A percentile compares a stretch with the other conserved stretches of the same genome.
phyloP scores from a whole-genome alignment of 2,113 vertebrate genomes.

The Xiphophorus hellerii region DNA sequence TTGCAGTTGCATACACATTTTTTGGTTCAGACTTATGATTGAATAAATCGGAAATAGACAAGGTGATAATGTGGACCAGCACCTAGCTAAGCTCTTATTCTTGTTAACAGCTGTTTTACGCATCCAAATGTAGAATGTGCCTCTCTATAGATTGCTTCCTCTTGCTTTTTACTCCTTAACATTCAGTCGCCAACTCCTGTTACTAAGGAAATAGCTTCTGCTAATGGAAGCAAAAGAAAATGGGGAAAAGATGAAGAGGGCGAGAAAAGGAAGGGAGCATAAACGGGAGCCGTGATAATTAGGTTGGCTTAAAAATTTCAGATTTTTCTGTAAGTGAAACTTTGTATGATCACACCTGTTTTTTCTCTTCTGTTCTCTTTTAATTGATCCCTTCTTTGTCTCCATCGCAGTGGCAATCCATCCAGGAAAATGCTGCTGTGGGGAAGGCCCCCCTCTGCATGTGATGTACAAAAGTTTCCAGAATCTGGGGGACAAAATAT shows the following conservation, averaged over 20 bases:
- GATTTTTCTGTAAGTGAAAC: not conserved
- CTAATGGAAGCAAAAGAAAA: constrained; percentile 26
- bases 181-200: constrained; percentile 11
- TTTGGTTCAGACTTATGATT: not conserved
- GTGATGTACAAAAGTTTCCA: not conserved
- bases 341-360: not conserved
- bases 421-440: not conserved
- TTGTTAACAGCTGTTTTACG: constrained; percentile 2
- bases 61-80: too few species aligned
- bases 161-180: constrained; percentile 1
- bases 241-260: constrained; percentile 33
- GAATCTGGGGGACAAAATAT: too few species aligned
- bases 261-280: not conserved
- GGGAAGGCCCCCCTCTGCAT: not conserved
- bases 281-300: not conserved
- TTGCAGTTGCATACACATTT: not conserved
- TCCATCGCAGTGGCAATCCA: not conserved
- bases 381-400: constrained; percentile 19
- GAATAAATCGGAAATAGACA: too few species aligned
- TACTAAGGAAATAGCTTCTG: constrained; percentile 24
- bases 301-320: not conserved
- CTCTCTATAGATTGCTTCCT: constrained; percentile 42
- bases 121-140: constrained; percentile 21
- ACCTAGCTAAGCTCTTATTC: not conserved
- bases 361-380: constrained; percentile 1